phyloP scores from a whole-genome alignment of 2,113 vertebrate genomes.

The Urocynchramus pylzowi region DNA sequence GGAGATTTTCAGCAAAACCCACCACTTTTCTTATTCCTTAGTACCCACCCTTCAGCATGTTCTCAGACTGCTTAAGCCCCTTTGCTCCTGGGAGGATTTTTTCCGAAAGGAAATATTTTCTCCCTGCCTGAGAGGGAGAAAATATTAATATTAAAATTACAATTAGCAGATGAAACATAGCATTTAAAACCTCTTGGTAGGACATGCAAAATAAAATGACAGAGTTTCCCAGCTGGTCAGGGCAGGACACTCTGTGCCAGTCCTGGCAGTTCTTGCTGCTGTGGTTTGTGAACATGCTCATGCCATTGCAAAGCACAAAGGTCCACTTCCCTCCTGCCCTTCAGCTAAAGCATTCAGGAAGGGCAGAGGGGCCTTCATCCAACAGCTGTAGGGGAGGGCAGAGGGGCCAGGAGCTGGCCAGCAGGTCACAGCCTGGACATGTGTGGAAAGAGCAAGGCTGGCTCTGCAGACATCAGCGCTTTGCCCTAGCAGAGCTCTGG shows the following conservation, averaged over 20 bases:
- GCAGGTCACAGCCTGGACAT: fast-evolving
- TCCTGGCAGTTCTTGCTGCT: background rate
- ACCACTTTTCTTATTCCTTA: background rate
- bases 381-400: background rate
- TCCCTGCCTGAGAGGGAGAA: background rate
- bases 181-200: background rate
- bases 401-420: background rate
- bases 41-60: background rate
- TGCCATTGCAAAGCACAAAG: background rate
- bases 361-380: background rate
- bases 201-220: background rate
- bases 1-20: background rate
- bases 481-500: background rate
- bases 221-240: background rate
- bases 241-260: background rate
- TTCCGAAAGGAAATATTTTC: background rate
- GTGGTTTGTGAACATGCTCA: background rate
- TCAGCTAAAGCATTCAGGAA: background rate
- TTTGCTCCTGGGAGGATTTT: background rate
- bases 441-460: fast-evolving
- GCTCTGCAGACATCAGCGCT: fast-evolving
- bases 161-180: background rate
- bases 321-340: background rate
- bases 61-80: background rate
- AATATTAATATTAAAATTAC: constrained; percentile 38